Evolutionary conservation across 2,888 invertebrate genomes (phyloP).

Genomic region (Chaetogeoica ovagalla): DNA sequence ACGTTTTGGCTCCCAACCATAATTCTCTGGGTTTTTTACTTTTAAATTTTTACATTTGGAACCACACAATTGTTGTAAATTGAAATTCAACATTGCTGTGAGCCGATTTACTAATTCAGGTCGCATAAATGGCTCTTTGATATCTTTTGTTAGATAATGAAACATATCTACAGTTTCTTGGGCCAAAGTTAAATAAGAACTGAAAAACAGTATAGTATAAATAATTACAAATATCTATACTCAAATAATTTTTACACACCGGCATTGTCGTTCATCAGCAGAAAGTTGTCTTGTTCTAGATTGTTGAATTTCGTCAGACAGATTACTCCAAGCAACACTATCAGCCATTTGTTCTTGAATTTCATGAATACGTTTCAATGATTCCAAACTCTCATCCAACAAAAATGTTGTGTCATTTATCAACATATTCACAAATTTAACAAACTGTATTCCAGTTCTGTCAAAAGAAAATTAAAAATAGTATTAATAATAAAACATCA

Average conservation of each 20-base stretch:
- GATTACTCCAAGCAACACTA: constrained; percentile 68
- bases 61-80: constrained; percentile 93
- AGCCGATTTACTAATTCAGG: constrained; percentile 91
- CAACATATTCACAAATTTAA: constrained; percentile 95
- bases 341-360: constrained; percentile 84
- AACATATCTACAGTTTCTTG: constrained; percentile 98
- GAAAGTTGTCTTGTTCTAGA: constrained; percentile 75
- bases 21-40: constrained; percentile 89
- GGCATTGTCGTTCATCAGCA: constrained; percentile 84
- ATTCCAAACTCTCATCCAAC: constrained; percentile 92
- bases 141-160: constrained; percentile 91
- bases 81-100: constrained; percentile 98
- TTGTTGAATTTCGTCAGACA: constrained; percentile 72
- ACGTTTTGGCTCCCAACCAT: constrained; percentile 95
- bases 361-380: constrained; percentile 74
- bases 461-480: not conserved
- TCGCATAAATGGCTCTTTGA: constrained; percentile 90
- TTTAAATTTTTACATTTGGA: constrained; percentile 77
- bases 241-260: constrained; percentile 55
- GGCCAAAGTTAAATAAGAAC: constrained; percentile 87
- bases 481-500: not conserved
- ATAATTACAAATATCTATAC: not conserved
- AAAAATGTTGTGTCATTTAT: constrained; percentile 98
- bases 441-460: constrained; percentile 86
- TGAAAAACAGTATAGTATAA: constrained; percentile 54